Conservation (phyloP, 2,797 vertebrate genomes). For the Loriculus beryllinus region DNA sequence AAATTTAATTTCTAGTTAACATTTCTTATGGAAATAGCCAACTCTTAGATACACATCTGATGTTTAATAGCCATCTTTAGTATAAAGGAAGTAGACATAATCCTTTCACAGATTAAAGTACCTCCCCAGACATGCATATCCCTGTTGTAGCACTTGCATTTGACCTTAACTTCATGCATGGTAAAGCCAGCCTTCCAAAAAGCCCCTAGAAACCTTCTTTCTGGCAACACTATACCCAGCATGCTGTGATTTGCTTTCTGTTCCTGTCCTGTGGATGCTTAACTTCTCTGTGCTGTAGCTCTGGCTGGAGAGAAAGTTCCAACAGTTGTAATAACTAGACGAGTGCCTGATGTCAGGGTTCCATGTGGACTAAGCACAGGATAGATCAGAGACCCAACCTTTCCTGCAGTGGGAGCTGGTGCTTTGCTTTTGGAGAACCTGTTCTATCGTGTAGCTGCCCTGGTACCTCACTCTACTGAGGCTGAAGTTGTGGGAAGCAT, state of each 20-base stretch:
- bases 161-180: neutral
- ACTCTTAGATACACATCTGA: neutral
- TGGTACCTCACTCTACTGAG: too few species aligned
- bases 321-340: neutral
- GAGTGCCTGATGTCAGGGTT: neutral
- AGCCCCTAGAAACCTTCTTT: neutral
- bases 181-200: neutral
- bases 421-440: neutral
- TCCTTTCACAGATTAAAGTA: neutral
- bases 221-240: neutral
- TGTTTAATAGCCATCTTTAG: neutral
- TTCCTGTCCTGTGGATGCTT: too few species aligned
- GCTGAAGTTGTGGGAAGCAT: neutral
- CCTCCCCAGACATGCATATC: neutral
- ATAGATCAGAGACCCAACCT: too few species aligned
- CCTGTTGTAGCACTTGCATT: neutral
- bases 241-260: neutral
- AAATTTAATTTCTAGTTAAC: neutral
- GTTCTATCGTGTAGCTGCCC: neutral
- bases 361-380: fast-evolving
- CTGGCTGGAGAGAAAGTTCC: neutral
- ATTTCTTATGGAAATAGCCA: neutral
- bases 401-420: neutral
- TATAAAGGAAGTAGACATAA: neutral
- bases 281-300: neutral